Percentiles rank a stretch among this genome's conserved stretches.
phyloP scores from a whole-genome alignment of 2,888 invertebrate species.

The Frankliniella fusca region DNA sequence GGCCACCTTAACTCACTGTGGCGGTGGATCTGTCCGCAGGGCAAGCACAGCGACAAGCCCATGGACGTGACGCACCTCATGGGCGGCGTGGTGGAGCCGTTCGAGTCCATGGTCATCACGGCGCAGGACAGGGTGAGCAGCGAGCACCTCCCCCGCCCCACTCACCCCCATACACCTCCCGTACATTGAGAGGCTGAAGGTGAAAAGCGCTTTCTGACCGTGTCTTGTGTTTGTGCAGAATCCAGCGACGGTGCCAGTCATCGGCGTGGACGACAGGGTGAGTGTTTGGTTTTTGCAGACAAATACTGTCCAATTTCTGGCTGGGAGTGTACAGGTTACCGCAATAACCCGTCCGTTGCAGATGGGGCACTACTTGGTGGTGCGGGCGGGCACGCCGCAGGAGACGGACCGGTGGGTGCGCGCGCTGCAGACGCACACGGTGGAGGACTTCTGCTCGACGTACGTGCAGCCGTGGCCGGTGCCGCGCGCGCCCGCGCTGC shows the following conservation, averaged over 20 bases:
- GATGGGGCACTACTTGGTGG: constrained; percentile 19
- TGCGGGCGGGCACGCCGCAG: background rate
- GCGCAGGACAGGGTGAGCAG: constrained; percentile 16
- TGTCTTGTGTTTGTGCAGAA: background rate
- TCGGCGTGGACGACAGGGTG: constrained; percentile 5
- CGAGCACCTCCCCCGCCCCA: no score
- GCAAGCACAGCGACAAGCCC: constrained; percentile 16
- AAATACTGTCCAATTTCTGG: no score
- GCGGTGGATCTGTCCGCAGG: background rate
- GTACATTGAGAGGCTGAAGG: no score
- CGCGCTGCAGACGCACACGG: constrained; percentile 9
- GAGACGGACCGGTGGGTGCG: constrained; percentile 12
- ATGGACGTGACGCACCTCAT: constrained; percentile 14
- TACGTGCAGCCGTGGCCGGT: constrained; percentile 15
- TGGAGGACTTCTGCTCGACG: constrained; percentile 14
- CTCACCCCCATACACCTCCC: no score
- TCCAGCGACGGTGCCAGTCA: background rate
- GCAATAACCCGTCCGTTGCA: background rate
- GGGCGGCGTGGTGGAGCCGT: constrained; percentile 9
- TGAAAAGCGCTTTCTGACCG: background rate
- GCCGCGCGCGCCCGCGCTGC: constrained; percentile 8
- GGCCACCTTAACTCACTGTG: background rate
- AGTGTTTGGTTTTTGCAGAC: no score
- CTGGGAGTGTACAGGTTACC: background rate
- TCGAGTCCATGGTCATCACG: constrained; percentile 24